Evolutionary conservation across 2,113 vertebrate genomes (phyloP), one percentile per base, ranked within the genome.

Genomic region (Tragelaphus imberbis): DNA sequence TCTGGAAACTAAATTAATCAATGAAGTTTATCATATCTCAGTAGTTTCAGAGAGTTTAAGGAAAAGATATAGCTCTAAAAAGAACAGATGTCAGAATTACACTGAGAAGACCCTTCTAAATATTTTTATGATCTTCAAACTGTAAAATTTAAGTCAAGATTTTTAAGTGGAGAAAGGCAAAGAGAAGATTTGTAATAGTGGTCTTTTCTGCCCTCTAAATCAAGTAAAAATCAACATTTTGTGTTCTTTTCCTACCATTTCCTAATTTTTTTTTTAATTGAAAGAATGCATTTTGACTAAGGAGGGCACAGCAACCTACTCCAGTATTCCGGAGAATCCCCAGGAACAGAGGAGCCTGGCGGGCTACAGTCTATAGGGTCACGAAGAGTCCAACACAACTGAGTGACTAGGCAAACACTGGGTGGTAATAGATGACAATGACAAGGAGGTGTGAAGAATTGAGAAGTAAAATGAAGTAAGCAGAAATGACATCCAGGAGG

Each of bases 51-150:
- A 89, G 8, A 19, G 13, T 56, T 93, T 75, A 92, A 56, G 68
- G 55, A 59, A 96, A 93, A 96, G n/a, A 71, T 71, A 2, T 14
- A 87, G 7, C 19, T 84, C 82, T 28, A 33, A 65, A n/a, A 87
- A 90, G 28, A 95, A 75, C 10, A 96, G 47, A 56, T 91, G 6
- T 84, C 88, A 36, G 81, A 88, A 88, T 88, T 94, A 51, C 44
- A 16, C 65, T 88, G 28, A 92, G 33, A 90, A 96, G 56, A 53
- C 58, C 2, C 36, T 80, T 88, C 21, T 87, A 53, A 84, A 63
- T 51, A 84, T 94, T 97, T 94, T 87, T 94, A 59, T 88, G 80
- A 65, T 88, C 51, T 79, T 80, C 44, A 89, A 61, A n/a, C 55
- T 84, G 2, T 91, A 63, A 82, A 95, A 88, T 2, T 93, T 93